These are phyloP conservation scores for Isaurus tuberculatus DNA, from an alignment of 92 coral and sea anemone genomes.

Conservation along the genomic window DNA sequence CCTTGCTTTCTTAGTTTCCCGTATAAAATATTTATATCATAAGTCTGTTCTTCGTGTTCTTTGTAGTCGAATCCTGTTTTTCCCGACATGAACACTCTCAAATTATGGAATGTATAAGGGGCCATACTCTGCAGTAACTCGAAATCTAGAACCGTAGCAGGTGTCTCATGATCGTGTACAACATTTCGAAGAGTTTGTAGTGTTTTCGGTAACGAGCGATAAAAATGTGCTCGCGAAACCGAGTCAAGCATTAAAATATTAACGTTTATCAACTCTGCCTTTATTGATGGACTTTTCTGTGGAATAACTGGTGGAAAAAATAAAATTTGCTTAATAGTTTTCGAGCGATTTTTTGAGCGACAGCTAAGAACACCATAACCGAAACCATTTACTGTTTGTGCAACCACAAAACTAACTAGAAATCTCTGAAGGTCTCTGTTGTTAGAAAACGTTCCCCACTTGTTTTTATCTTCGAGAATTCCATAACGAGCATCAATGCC, in stretches of 20 bases:
- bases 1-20: slow-evolving; percentile 72
- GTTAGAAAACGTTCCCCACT: slow-evolving; percentile 39
- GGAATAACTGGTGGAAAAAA: slow-evolving; percentile 74
- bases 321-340: slow-evolving; percentile 65
- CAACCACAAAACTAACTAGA: slow-evolving; percentile 58
- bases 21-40: slow-evolving; percentile 70
- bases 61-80: slow-evolving; percentile 74
- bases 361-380: slow-evolving; percentile 81
- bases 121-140: slow-evolving; percentile 88
- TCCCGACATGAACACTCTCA: slow-evolving; percentile 88
- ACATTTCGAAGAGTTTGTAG: slow-evolving; percentile 66
- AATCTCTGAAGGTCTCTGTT: slow-evolving; percentile 59
- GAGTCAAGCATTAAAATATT: slow-evolving; percentile 83
- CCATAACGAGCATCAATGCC: slow-evolving; percentile 80
- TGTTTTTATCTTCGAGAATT: slow-evolving; percentile 54
- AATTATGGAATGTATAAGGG: slow-evolving; percentile 85
- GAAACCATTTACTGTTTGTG: slow-evolving; percentile 67
- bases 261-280: slow-evolving; percentile 59
- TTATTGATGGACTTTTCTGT: slow-evolving; percentile 36
- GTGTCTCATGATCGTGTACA: slow-evolving; percentile 62
- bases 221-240: slow-evolving; percentile 85
- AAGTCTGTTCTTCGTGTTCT: slow-evolving; percentile 69
- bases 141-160: slow-evolving; percentile 80
- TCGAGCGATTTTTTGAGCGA: slow-evolving; percentile 44
- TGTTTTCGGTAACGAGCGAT: slow-evolving; percentile 83